These are phyloP conservation scores for Heliconius ismenius DNA, from an alignment of 2,888 invertebrate species.

Conservation along the genomic window DNA sequence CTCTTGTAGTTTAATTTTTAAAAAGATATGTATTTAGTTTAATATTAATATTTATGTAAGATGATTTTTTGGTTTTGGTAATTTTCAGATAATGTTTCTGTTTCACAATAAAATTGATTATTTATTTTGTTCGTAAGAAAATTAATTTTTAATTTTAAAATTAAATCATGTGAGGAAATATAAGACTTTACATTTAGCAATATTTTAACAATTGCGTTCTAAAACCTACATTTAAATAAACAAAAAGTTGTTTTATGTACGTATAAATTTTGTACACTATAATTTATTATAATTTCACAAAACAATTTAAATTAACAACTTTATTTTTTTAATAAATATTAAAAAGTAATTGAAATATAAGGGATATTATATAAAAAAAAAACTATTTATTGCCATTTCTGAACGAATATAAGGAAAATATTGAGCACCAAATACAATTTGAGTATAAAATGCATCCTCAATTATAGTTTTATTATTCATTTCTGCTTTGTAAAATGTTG, in stretches of 20 bases:
- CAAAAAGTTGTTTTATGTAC: background rate
- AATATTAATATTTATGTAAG: no score
- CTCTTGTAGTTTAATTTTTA: no score
- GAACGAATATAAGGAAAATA: conserved; percentile 18
- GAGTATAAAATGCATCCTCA: conserved; percentile 25
- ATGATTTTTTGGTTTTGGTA: no score
- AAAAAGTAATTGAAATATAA: background rate
- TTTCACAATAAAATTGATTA: no score
- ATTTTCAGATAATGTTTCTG: no score
- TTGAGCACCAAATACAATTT: conserved; percentile 27
- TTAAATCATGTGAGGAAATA: background rate
- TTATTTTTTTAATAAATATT: background rate
- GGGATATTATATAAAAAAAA: background rate
- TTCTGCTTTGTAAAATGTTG: conserved; percentile 16
- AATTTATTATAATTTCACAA: background rate
- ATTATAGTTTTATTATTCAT: conserved; percentile 22
- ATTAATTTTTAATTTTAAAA: no score
- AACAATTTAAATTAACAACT: background rate
- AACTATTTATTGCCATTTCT: background rate
- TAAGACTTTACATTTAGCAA: background rate
- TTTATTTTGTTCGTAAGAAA: no score
- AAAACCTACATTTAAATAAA: background rate
- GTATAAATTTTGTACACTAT: background rate
- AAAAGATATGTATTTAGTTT: no score
- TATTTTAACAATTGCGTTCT: conserved; percentile 1